phyloP scores from a whole-genome alignment of 2,888 invertebrate species.

The Mellilla xanthometata region DNA sequence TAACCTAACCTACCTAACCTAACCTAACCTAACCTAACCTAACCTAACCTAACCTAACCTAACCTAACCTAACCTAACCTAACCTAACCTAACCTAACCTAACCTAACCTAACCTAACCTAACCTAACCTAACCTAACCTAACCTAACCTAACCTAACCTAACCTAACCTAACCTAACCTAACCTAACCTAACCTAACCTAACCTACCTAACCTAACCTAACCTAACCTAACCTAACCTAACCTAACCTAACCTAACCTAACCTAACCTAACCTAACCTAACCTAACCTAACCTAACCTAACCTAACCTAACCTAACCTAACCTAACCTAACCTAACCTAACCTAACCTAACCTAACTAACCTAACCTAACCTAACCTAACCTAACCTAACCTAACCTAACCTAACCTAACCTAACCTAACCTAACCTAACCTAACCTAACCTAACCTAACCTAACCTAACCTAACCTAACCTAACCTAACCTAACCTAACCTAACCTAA shows the following conservation, averaged over 20 bases:
- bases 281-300: conserved; percentile 27
- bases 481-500: conserved; percentile 14
- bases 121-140: conserved; percentile 28
- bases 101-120: conserved; percentile 28
- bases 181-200: conserved; percentile 31
- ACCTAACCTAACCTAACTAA: conserved; percentile 22
- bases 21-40: conserved; percentile 27
- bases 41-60: conserved; percentile 27
- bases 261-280: conserved; percentile 24
- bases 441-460: conserved; percentile 13
- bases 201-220: conserved; percentile 29
- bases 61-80: conserved; percentile 27
- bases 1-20: conserved; percentile 25
- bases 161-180: conserved; percentile 32
- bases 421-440: conserved; percentile 22
- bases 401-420: conserved; percentile 27
- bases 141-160: conserved; percentile 29
- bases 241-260: conserved; percentile 26
- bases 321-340: conserved; percentile 27
- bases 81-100: conserved; percentile 27
- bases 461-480: conserved; percentile 17
- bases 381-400: conserved; percentile 30
- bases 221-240: conserved; percentile 27
- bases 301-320: conserved; percentile 27
- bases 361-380: conserved; percentile 28